Conservation (phyloP, 2,888 invertebrate species). For the Epinotia nisella region DNA sequence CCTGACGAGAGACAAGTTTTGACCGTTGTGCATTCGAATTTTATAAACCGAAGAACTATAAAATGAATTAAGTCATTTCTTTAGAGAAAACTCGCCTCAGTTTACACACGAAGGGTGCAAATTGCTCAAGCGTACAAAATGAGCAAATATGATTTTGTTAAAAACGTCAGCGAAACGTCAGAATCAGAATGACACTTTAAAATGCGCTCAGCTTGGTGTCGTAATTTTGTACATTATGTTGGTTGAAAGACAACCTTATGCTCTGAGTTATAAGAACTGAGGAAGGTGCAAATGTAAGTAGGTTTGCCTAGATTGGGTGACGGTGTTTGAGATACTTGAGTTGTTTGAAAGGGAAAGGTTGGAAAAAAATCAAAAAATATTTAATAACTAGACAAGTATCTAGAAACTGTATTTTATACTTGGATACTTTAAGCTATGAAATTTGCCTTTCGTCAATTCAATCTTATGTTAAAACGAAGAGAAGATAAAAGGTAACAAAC, state of each 20-base stretch:
- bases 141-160: slow-evolving; percentile 26
- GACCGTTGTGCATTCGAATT: no score
- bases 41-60: no score
- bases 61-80: neutral
- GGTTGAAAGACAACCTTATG: neutral
- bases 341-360: slow-evolving; percentile 3
- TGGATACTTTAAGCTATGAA: neutral
- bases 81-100: neutral
- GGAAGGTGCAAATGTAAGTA: neutral
- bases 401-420: neutral
- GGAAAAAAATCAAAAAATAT: neutral
- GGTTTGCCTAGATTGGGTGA: slow-evolving; percentile 2
- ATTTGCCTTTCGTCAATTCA: no score
- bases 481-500: no score
- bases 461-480: no score
- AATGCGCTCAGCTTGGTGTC: slow-evolving; percentile 59
- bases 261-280: neutral
- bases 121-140: slow-evolving; percentile 13
- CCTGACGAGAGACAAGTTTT: no score
- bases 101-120: neutral
- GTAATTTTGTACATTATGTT: slow-evolving; percentile 25
- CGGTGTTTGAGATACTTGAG: neutral
- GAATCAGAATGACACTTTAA: slow-evolving; percentile 58
- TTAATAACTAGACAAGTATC: slow-evolving; percentile 1
- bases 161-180: slow-evolving; percentile 55